phyloP scores from a whole-genome alignment of 2,888 invertebrate genomes.

The Helleia helle region DNA sequence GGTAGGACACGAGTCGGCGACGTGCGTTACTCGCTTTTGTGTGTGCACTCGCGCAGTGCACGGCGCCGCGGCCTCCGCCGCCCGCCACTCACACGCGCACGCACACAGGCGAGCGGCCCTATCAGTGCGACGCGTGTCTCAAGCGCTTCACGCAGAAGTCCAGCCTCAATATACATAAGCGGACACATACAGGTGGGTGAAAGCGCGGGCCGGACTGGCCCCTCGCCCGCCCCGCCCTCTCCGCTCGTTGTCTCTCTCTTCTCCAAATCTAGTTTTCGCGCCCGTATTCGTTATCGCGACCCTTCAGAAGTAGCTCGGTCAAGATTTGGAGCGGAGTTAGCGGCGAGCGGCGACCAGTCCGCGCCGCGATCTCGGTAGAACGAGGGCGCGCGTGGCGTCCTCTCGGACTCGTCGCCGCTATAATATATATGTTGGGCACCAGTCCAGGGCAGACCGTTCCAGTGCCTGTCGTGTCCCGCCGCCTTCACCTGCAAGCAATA shows the following conservation, averaged over 20 bases:
- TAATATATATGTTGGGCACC: constrained; percentile 71
- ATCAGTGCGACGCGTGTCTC: constrained; percentile 82
- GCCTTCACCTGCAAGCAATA: constrained; percentile 76
- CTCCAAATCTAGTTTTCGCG: constrained; percentile 24
- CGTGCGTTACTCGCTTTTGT: constrained; percentile 73
- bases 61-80: constrained; percentile 65
- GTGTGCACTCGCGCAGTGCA: constrained; percentile 73
- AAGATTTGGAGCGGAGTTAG: constrained; percentile 55
- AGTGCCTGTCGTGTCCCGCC: constrained; percentile 75
- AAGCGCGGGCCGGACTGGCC: constrained; percentile 62
- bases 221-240: constrained; percentile 48
- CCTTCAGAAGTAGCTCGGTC: constrained; percentile 18
- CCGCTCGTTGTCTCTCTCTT: constrained; percentile 41
- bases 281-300: constrained; percentile 18
- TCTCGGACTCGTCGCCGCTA: constrained; percentile 61
- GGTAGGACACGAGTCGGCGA: constrained; percentile 25
- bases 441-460: constrained; percentile 75
- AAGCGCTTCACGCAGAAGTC: constrained; percentile 88
- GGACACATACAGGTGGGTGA: constrained; percentile 81
- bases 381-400: constrained; percentile 60
- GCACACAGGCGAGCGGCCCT: constrained; percentile 76
- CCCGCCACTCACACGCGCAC: constrained; percentile 70
- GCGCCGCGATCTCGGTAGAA: constrained; percentile 61
- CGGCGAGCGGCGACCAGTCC: constrained; percentile 67
- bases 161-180: constrained; percentile 85